These are phyloP conservation scores for Papilio elwesi DNA, from an alignment of 2,888 invertebrate genomes.

Conservation along the genomic window DNA sequence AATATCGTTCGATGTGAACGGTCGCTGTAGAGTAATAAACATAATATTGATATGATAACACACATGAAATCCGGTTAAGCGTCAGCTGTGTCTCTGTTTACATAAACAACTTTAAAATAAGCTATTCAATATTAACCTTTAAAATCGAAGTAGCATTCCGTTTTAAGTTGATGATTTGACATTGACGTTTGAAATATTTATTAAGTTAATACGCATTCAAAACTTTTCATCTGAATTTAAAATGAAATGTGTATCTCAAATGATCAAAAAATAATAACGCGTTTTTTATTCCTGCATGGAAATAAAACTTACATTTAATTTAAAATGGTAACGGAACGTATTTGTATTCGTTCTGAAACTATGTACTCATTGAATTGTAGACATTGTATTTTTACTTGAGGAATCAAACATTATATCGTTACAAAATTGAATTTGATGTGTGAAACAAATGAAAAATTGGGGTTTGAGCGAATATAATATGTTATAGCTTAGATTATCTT, in stretches of 20 bases:
- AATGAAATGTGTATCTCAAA: neutral
- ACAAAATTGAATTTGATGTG: no score
- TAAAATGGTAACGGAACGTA: conserved; percentile 6
- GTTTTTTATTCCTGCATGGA: neutral
- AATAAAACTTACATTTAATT: neutral
- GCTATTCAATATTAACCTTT: conserved; percentile 22
- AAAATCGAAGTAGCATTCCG: conserved; percentile 18
- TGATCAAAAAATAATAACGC: neutral
- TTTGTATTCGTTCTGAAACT: neutral
- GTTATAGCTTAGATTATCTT: no score
- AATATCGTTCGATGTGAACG: conserved; percentile 30
- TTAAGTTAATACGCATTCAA: neutral
- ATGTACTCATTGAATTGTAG: neutral
- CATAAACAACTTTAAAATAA: conserved; percentile 9
- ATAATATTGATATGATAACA: conserved; percentile 35
- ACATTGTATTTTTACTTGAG: no score
- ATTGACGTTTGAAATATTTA: neutral
- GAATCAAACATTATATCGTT: no score
- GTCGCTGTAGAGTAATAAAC: conserved; percentile 8
- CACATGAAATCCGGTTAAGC: neutral
- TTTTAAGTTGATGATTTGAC: conserved; percentile 17
- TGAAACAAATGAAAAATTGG: no score
- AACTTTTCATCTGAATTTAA: neutral
- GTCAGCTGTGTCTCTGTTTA: conserved; percentile 29
- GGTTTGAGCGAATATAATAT: no score